phyloP scores from a whole-genome alignment of 2,113 vertebrate species.

The Rhinoptilus africanus region DNA sequence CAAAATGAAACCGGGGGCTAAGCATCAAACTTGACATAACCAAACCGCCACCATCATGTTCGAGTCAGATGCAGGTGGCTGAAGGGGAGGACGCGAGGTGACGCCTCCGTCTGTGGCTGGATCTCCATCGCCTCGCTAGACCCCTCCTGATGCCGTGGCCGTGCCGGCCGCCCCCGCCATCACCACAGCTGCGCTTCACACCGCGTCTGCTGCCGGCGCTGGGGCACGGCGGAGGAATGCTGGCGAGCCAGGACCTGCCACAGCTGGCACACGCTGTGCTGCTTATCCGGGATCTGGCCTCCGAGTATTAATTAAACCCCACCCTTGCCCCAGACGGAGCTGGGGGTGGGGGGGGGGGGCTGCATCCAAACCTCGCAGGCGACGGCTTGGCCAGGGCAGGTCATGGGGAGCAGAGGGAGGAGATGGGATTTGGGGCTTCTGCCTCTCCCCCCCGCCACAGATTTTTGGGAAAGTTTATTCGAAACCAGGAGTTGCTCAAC shows the following conservation, averaged over 20 bases:
- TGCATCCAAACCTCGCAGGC: fast-evolving
- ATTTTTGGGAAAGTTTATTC: neutral
- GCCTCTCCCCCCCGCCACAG: neutral
- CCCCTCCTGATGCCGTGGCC: neutral
- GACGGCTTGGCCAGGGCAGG: neutral
- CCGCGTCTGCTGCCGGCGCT: neutral
- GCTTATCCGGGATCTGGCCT: neutral
- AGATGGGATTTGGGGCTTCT: neutral
- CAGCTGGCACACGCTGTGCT: neutral
- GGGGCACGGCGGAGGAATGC: slow-evolving; percentile 11
- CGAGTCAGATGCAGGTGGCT: fast-evolving
- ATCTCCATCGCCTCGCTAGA: fast-evolving
- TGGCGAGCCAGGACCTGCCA: neutral
- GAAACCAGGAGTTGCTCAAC: neutral
- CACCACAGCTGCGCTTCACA: neutral
- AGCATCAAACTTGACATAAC: fast-evolving
- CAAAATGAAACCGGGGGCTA: neutral
- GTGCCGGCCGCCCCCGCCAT: neutral
- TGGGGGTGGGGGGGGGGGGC: neutral
- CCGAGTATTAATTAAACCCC: neutral
- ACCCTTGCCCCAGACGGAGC: neutral
- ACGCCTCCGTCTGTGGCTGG: fast-evolving
- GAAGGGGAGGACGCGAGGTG: neutral
- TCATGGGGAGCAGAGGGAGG: fast-evolving
- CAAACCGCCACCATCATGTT: fast-evolving